Conservation (phyloP, 2,113 vertebrate genomes). For the Campylorhamphus procurvoides region DNA sequence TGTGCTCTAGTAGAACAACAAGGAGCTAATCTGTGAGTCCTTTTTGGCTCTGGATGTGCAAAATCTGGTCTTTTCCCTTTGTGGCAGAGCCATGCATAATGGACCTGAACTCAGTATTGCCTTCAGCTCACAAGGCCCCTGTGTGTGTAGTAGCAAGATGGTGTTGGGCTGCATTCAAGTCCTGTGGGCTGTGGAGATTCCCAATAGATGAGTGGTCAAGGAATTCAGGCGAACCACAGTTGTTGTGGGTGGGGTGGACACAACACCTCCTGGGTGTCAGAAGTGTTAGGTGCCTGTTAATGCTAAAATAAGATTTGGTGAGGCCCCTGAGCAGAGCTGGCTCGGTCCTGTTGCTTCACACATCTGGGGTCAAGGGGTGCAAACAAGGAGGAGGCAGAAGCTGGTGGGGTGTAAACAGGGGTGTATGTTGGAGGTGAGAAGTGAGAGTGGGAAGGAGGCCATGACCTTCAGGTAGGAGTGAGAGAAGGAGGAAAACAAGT, state of each 20-base stretch:
- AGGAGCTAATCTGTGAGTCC: not conserved
- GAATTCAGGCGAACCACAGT: not conserved
- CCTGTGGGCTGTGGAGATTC: accelerated
- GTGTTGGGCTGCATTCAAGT: not conserved
- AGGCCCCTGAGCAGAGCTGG: not conserved
- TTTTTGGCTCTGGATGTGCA: not conserved
- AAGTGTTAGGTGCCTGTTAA: not conserved
- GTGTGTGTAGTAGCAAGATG: not conserved
- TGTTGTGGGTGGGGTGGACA: not conserved
- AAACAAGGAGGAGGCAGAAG: not conserved
- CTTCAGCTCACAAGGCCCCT: not conserved
- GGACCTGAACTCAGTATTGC: not conserved
- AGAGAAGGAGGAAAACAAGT: not conserved
- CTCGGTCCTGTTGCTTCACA: not conserved
- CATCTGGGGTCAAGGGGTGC: not conserved
- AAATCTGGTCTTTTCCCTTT: not conserved
- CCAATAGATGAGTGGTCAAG: not conserved
- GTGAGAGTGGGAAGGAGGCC: not conserved
- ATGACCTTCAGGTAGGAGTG: not conserved
- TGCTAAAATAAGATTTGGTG: not conserved
- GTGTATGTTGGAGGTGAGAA: not conserved
- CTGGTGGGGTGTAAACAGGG: not conserved
- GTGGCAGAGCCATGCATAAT: not conserved
- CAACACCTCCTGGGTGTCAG: not conserved
- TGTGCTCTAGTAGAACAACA: not conserved